These are phyloP conservation scores for Empidonax alnorum DNA, from an alignment of 2,113 vertebrate species.

Conservation along the genomic window DNA sequence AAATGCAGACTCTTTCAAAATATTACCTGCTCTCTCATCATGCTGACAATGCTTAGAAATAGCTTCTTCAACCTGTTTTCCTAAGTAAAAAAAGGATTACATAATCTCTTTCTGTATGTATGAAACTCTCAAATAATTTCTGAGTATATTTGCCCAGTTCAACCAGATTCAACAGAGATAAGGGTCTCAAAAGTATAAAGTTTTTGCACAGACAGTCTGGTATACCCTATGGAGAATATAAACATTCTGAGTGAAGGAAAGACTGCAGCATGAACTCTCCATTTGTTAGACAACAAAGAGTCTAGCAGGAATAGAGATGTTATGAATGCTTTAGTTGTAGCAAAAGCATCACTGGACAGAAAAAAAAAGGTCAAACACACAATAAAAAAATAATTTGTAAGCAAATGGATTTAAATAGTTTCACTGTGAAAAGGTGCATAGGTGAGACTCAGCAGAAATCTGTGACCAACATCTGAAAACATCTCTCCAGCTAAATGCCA, in stretches of 20 bases:
- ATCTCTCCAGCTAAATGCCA: background rate
- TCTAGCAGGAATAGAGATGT: rapidly evolving
- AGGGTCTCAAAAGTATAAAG: background rate
- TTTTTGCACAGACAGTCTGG: background rate
- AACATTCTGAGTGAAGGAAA: background rate
- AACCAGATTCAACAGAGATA: background rate
- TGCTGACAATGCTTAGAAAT: background rate
- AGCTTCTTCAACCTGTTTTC: background rate
- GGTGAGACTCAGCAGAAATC: background rate
- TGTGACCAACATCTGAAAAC: background rate
- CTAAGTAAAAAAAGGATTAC: background rate
- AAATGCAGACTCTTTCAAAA: background rate
- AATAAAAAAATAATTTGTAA: background rate
- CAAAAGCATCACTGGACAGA: background rate
- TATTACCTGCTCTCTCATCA: background rate
- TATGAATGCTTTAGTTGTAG: background rate
- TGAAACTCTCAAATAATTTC: background rate
- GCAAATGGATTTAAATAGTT: background rate
- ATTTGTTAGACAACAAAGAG: background rate
- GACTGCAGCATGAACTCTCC: background rate
- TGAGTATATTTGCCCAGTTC: background rate
- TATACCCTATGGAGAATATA: background rate
- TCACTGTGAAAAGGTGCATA: background rate
- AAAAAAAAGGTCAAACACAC: background rate
- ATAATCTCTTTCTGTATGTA: background rate